phyloP scores from a whole-genome alignment of 1,140 invertebrate species.

The Drosophila funebris region DNA sequence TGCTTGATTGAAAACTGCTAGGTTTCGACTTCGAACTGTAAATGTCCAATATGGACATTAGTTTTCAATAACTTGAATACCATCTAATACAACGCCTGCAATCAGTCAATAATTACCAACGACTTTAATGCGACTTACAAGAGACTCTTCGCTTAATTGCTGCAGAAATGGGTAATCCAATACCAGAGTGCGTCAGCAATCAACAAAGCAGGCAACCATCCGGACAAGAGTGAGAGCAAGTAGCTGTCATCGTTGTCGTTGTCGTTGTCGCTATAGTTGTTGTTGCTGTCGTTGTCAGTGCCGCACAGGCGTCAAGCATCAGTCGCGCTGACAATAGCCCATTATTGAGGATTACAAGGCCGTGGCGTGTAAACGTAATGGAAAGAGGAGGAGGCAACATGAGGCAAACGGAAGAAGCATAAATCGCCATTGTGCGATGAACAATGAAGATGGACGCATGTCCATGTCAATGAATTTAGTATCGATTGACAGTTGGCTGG shows the following conservation, averaged over 20 bases:
- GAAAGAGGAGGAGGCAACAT: neutral
- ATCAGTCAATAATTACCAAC: slow-evolving; percentile 35
- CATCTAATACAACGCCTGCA: neutral
- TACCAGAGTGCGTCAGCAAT: slow-evolving; percentile 55
- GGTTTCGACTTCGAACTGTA: too few species aligned
- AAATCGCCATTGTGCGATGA: slow-evolving; percentile 60
- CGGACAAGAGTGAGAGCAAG: slow-evolving; percentile 18
- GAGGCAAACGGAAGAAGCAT: slow-evolving; percentile 34
- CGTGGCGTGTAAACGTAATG: slow-evolving; percentile 12
- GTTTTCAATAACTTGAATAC: too few species aligned
- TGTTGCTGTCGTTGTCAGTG: neutral
- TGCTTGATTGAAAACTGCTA: too few species aligned
- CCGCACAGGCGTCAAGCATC: slow-evolving; percentile 47
- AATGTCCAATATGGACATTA: too few species aligned
- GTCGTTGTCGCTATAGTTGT: neutral
- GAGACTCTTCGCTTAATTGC: slow-evolving; percentile 43
- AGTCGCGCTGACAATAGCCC: slow-evolving; percentile 62
- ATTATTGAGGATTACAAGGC: slow-evolving; percentile 75
- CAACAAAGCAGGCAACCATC: slow-evolving; percentile 27
- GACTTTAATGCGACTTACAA: slow-evolving; percentile 48
- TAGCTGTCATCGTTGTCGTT: slow-evolving; percentile 6
- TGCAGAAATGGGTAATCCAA: slow-evolving; percentile 46
- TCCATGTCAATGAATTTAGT: slow-evolving; percentile 50
- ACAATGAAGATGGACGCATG: slow-evolving; percentile 48
- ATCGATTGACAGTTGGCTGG: slow-evolving; percentile 63